Percentiles rank a stretch among this genome's conserved stretches.
Conservation (phyloP, 2,888 invertebrate genomes). For the Gymnosoma rotundatum region DNA sequence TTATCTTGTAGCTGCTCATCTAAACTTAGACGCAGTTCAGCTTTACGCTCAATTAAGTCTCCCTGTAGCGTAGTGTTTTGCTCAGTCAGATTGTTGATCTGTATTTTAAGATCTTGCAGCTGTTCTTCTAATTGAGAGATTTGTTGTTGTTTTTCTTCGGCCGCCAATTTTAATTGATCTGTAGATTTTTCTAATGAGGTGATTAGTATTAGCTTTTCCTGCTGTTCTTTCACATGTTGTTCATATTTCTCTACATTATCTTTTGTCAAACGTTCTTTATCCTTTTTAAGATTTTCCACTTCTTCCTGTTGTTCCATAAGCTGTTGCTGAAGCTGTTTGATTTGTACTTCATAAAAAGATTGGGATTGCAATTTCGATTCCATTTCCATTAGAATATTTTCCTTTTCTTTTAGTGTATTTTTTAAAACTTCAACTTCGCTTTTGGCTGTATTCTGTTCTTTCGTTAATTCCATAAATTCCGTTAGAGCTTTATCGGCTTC, state of each 20-base stretch:
- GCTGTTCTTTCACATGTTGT: constrained; percentile 66
- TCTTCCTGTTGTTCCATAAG: constrained; percentile 51
- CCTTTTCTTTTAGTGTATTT: constrained; percentile 58
- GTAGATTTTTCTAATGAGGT: constrained; percentile 69
- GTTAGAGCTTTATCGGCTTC: constrained; percentile 67
- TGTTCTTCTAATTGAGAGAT: constrained; percentile 41
- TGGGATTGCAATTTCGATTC: constrained; percentile 47
- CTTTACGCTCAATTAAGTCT: constrained; percentile 64
- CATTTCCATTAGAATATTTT: constrained; percentile 31
- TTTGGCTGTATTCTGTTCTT: constrained; percentile 52
- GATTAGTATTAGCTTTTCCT: constrained; percentile 67
- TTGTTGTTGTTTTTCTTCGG: constrained; percentile 61
- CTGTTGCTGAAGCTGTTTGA: constrained; percentile 33
- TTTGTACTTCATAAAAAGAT: constrained; percentile 12
- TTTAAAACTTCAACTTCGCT: constrained; percentile 60
- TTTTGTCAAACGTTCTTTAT: constrained; percentile 55
- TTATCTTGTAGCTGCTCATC: constrained; percentile 69
- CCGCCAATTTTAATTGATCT: constrained; percentile 66
- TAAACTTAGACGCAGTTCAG: constrained; percentile 51
- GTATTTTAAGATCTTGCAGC: constrained; percentile 44
- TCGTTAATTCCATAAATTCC: constrained; percentile 54
- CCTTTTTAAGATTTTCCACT: constrained; percentile 38
- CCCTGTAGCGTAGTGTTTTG: constrained; percentile 66
- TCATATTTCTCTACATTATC: constrained; percentile 31
- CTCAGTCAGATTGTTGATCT: constrained; percentile 30